Conservation (phyloP, 2,888 invertebrate genomes). For the Cyclophora albipunctata region DNA sequence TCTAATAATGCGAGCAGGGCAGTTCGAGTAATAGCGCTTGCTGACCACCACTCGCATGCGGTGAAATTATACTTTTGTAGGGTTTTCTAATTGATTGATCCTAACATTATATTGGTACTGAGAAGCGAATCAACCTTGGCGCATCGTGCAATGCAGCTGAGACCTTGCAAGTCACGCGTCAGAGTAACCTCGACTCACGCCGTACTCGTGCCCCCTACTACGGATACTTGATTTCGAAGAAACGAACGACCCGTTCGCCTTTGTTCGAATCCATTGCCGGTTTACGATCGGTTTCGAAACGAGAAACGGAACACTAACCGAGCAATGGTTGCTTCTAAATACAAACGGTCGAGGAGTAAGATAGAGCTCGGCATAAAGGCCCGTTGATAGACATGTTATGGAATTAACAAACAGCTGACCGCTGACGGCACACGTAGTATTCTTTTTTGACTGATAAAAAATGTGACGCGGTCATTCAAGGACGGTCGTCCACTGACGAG, state of each 20-base stretch:
- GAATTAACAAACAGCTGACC: slow-evolving; percentile 71
- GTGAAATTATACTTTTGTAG: slow-evolving; percentile 6
- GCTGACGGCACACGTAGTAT: slow-evolving; percentile 55
- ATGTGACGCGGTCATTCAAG: slow-evolving; percentile 69
- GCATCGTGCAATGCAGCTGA: slow-evolving; percentile 75
- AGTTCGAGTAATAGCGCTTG: slow-evolving; percentile 7
- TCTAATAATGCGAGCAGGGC: slow-evolving; percentile 33
- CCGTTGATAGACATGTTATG: slow-evolving; percentile 66
- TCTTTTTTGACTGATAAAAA: slow-evolving; percentile 67
- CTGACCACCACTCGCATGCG: slow-evolving; percentile 5
- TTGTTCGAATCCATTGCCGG: slow-evolving; percentile 41
- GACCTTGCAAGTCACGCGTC: slow-evolving; percentile 77
- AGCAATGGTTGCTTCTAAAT: slow-evolving; percentile 30
- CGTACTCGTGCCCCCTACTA: slow-evolving; percentile 54
- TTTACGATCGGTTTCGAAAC: slow-evolving; percentile 4
- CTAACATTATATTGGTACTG: slow-evolving; percentile 46
- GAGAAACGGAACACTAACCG: slow-evolving; percentile 6
- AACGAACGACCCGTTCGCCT: slow-evolving; percentile 15
- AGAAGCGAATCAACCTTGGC: slow-evolving; percentile 71
- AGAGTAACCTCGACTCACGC: slow-evolving; percentile 73
- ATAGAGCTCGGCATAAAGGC: slow-evolving; percentile 29
- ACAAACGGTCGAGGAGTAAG: slow-evolving; percentile 18
- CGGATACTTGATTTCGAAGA: slow-evolving; percentile 37
- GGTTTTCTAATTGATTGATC: slow-evolving; percentile 22
- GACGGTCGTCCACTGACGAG: slow-evolving; percentile 56